phyloP scores from a whole-genome alignment of 2,888 invertebrate genomes.

The Latheticus oryzae region DNA sequence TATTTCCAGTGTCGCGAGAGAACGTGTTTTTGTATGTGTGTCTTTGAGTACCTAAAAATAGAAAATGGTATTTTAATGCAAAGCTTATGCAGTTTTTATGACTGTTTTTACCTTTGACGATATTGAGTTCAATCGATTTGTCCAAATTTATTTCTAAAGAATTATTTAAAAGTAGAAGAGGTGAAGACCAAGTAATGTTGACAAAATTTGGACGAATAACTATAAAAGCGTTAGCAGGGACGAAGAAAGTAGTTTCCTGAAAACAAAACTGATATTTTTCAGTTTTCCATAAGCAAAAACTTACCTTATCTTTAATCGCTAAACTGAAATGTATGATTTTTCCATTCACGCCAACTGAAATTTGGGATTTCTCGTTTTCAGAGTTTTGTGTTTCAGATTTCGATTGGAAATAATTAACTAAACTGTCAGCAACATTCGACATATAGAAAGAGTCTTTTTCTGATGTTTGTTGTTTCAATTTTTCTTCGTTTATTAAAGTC shows the following conservation, averaged over 20 bases:
- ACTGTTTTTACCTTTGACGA: constrained; percentile 45
- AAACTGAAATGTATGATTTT: not conserved
- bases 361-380: constrained; percentile 2
- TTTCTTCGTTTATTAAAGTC: no score
- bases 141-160: constrained; percentile 38
- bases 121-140: constrained; percentile 35
- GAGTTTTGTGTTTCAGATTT: no score
- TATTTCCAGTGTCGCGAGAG: constrained; percentile 23
- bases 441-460: no score
- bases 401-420: no score
- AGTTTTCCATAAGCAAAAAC: no score
- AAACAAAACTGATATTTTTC: no score
- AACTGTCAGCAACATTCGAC: not conserved
- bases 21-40: constrained; percentile 30
- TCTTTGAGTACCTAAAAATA: constrained; percentile 43
- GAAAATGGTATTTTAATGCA: constrained; percentile 2
- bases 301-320: not conserved
- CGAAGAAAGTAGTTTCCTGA: constrained; percentile 37
- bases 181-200: constrained; percentile 45
- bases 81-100: no score
- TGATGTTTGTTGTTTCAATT: no score
- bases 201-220: constrained; percentile 11
- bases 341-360: not conserved
- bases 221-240: constrained; percentile 41
- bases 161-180: constrained; percentile 39